Base-by-base conservation (phyloP, 1,140 invertebrate genomes). In the Potamilus streckersoni region DNA sequence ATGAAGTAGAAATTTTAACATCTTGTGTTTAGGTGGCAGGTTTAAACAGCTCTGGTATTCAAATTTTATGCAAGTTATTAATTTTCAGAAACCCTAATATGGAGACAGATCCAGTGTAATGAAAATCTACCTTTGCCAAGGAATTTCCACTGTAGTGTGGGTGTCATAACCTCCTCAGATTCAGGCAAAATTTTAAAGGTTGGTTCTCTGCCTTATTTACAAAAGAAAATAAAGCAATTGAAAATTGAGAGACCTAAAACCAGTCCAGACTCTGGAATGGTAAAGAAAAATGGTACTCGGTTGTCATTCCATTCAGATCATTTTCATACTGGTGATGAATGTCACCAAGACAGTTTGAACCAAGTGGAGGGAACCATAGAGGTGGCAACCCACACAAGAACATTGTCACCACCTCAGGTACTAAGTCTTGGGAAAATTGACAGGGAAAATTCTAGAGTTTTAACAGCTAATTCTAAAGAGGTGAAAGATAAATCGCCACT, bases 151-250 rank as follows among this genome's bases (percentile, higher is more conserved):
- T 67, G 63, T 27, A 71, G 63, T 15, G 5, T 72, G 16, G 19
- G 72, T 60, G 66, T 77, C 19, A 60, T 71, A 16, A 65, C 75
- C n/a, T 23, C 63, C 12, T 56, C 15, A 38, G n/a, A 57, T 13
- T 67, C 49, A 27, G 65, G 61, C 31, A 57, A n/a, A 57, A 27
- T 56, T 31, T 64, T 77, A 11, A 77, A 77, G 55, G 70, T 65
- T 27, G 62, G 69, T 20, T 77, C 75, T 55, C 62, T 77, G 27
- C 75, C 75, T 19, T 72, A 77, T 58, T 56, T 77, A 20, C 75
- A 77, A 56, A 77, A 77, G 57, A 77, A 77, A 77, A 68, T 77
- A 15, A 16, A 66, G 12, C 60, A 71, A 16, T 55, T 77, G 55
- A 71, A 69, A 15, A 64, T 77, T 23, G 64, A 72, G 38, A 61